Base-by-base conservation (phyloP, 30 jellyfish, hydroid and myxozoan species). In the Clytia hemisphaerica region DNA sequence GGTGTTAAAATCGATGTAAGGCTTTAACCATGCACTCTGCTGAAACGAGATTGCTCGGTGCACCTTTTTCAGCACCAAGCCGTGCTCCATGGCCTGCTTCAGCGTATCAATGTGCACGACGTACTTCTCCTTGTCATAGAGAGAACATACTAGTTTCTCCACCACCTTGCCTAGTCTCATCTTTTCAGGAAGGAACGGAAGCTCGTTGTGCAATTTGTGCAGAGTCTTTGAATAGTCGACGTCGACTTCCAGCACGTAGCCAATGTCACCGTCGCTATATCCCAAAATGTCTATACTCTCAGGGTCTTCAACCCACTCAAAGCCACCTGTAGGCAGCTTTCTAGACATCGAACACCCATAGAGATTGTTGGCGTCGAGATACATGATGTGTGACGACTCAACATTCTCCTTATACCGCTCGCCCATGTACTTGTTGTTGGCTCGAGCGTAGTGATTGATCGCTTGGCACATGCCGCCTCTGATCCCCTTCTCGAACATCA, bases 261-360 rank as follows among this genome's bases (percentile, higher is more conserved):
- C 95, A 7, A 31, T 1, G n/a, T n/a, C n/a, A n/a, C n/a, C n/a
- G n/a, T n/a, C n/a, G n/a, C n/a, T n/a, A 5, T 22, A 29, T 40
- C 37, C 57, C 25, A 67, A 5, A 14, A 48, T 48, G 22, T 35
- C 32, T 27, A 76, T 1, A 45, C 58, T 15, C 73, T 76, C 76
- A 21, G 30, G 25, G 15, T 76, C 91, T 15, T 37, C 28, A 57
- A 74, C 18, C 93, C 93, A 75, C 30, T 57, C 63, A 45, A 83
- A 75, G 33, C 75, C 78, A 28, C 77, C 84, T 0, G 71, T 61
- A 7, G 94, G 83, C n/a, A 80, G 83, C 10, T 50, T 21, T 49
- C 72, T 79, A 5, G 71, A 4, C 95, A 83, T 83, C 4, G 88
- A 80, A 79, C 93, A 83, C 3, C 90, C 92, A 53, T 78, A 67